Conservation (phyloP, 2,888 invertebrate species). For the Drosophila nr. perissopoda region DNA sequence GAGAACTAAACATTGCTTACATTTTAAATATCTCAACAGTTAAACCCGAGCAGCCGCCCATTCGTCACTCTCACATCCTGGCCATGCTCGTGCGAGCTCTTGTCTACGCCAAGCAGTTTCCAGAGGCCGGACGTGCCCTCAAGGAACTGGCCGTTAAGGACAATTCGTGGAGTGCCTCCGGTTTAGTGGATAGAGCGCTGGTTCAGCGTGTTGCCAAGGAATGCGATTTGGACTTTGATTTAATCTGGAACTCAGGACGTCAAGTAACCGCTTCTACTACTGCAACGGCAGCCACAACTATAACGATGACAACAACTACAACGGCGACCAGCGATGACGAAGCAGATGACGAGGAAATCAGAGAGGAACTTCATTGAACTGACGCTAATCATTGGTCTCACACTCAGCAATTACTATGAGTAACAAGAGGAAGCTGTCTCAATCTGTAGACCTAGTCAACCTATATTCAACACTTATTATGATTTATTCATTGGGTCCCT, state of each 20-base stretch:
- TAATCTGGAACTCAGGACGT: constrained; percentile 83
- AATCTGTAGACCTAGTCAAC: constrained; percentile 3
- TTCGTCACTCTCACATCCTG: constrained; percentile 83
- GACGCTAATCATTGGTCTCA: constrained; percentile 22
- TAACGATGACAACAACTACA: constrained; percentile 49
- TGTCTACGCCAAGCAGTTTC: constrained; percentile 81
- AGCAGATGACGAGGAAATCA: constrained; percentile 82
- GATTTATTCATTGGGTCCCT: not conserved
- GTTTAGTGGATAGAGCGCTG: constrained; percentile 80
- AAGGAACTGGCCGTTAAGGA: constrained; percentile 83
- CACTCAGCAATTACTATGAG: constrained; percentile 5
- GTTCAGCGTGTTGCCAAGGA: constrained; percentile 84
- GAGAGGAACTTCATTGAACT: constrained; percentile 82
- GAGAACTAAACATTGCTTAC: not conserved
- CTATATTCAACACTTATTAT: not conserved
- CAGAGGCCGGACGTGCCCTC: constrained; percentile 83
- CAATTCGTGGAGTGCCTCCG: constrained; percentile 82
- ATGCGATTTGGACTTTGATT: constrained; percentile 84
- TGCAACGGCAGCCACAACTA: constrained; percentile 56
- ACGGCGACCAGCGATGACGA: constrained; percentile 62
- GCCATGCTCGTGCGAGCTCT: constrained; percentile 83
- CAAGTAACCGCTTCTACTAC: constrained; percentile 48
- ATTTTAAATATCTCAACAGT: constrained; percentile 59
- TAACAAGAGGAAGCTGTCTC: constrained; percentile 3
- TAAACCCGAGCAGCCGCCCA: constrained; percentile 84